Evolutionary conservation across 2,113 vertebrate genomes (phyloP), one percentile per base, ranked within the genome.

Genomic region (Mesitornis unicolor): DNA sequence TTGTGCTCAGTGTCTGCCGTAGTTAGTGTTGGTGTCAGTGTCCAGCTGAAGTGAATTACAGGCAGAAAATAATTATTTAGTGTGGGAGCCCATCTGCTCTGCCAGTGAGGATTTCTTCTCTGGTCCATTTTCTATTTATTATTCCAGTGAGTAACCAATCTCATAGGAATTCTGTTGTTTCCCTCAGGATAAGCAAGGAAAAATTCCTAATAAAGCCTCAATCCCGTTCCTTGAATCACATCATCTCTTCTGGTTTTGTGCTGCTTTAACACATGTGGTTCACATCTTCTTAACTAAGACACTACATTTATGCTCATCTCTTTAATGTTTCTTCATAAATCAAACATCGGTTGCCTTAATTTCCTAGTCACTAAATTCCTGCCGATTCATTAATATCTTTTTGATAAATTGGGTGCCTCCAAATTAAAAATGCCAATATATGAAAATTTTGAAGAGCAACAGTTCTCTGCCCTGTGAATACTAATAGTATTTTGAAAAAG

Each of bases 41-140:
- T 38, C 35, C 2, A 2, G 10, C 21, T 63, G 24, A 60, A 59
- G 35, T 26, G 42, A 45, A 56, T 13, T 29, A n/a, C 0, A 0
- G 38, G 7, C 48, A 69, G 42, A n/a, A 86, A 57, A 54, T 4
- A 25, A 22, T 31, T 56, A 19, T 47, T 65, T 29, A 35, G 11
- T 36, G 17, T 22, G 50, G 43, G 73, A 70, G 12, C 13, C 38
- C 29, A 48, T 48, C 80, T 60, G 51, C 35, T 63, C 35, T 57
- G 31, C 17, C 45, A 43, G 33, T 28, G 25, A 80, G 26, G 33
- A n/a, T 69, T 68, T 51, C 6, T 48, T 31, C 42, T 61, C 45
- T 57, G 24, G 20, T 50, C 21, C 14, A 3, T 45, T 65, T 42
- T 16, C 24, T 93, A 11, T 9, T 81, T 64, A 31, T 54, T 76